These are phyloP conservation scores for Trogon surrucura DNA, from an alignment of 2,113 vertebrate species.

Conservation along the genomic window DNA sequence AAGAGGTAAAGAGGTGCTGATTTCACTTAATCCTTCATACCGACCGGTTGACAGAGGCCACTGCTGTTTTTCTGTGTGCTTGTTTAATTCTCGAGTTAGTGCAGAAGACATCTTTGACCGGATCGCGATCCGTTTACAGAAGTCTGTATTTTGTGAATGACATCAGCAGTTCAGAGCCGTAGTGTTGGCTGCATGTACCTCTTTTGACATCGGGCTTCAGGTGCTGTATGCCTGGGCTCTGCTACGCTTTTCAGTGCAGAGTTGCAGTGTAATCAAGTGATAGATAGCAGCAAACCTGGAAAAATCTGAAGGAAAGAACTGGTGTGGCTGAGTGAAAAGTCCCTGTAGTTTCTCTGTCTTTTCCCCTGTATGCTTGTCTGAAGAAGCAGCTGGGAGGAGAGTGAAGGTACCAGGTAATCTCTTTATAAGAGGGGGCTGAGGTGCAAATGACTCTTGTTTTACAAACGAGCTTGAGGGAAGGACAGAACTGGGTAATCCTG, in stretches of 20 bases:
- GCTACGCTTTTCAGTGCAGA: background rate
- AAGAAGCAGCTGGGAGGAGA: background rate
- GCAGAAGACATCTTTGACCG: background rate
- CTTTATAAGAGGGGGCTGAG: background rate
- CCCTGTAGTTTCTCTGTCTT: background rate
- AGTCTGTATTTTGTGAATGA: background rate
- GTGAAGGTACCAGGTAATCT: background rate
- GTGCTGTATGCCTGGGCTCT: fast-evolving
- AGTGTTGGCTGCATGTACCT: background rate
- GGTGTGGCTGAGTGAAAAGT: background rate
- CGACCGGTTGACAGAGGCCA: background rate
- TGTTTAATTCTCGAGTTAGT: background rate
- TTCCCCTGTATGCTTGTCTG: background rate
- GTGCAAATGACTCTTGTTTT: background rate
- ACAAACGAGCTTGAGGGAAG: background rate
- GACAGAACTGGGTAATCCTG: background rate
- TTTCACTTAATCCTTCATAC: background rate
- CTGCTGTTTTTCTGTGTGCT: background rate
- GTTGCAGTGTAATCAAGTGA: background rate
- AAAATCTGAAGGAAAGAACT: background rate
- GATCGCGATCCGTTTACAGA: background rate
- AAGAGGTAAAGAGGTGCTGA: background rate
- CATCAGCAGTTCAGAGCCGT: background rate
- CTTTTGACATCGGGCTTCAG: background rate
- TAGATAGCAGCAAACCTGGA: background rate